phyloP scores from a whole-genome alignment of 2,113 vertebrate genomes.

The Emydura subglobosa region DNA sequence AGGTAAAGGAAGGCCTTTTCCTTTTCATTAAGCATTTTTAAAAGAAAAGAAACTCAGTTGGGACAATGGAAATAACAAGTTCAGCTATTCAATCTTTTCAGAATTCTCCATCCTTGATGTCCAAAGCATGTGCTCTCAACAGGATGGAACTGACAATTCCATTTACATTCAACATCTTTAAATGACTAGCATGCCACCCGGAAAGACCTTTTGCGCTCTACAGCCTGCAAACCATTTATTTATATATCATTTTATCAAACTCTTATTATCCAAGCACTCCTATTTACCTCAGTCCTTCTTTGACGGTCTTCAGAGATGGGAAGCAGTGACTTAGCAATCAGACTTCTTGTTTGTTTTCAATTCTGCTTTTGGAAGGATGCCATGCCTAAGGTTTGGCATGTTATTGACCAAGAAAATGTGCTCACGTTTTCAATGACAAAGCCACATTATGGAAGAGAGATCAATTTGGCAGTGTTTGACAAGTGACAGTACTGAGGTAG shows the following conservation, averaged over 20 bases:
- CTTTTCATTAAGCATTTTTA: background rate
- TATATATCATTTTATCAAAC: background rate
- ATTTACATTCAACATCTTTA: conserved; percentile 43
- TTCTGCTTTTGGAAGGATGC: background rate
- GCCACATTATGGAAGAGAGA: background rate
- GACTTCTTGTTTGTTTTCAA: conserved; percentile 5
- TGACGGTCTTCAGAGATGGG: conserved; percentile 29
- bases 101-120: conserved; percentile 33
- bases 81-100: conserved; percentile 21
- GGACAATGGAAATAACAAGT: background rate
- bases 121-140: conserved; percentile 13
- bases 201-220: conserved; percentile 14
- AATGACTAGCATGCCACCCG: conserved; percentile 43
- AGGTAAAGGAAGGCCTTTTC: conserved; percentile 11
- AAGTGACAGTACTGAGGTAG: background rate
- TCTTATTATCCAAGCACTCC: background rate
- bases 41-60: conserved; percentile 16
- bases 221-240: conserved; percentile 14
- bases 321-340: conserved; percentile 6
- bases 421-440: background rate
- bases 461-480: background rate
- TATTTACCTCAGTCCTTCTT: background rate
- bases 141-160: conserved; percentile 33
- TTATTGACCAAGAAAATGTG: conserved; percentile 17
- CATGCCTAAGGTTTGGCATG: background rate